Base-by-base conservation (phyloP, 2,113 vertebrate species). In the Pygoscelis antarcticus region DNA sequence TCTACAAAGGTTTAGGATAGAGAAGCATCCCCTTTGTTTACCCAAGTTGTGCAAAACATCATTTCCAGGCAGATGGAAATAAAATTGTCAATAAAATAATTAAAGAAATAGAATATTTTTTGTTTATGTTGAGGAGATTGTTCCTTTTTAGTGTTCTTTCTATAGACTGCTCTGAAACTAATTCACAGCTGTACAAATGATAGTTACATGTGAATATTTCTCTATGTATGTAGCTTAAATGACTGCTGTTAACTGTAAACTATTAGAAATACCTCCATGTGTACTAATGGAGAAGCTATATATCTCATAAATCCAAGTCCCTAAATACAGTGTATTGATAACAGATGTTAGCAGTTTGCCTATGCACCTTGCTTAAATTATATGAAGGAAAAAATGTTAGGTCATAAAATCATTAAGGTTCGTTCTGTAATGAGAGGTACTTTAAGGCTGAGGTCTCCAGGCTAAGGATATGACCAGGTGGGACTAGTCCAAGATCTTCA, bases 401-500 rank as follows among this genome's bases (percentile, higher is more conserved):
- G 47, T 88, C 88, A 75, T 95, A 96, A 97, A 97, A 96, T 97
- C 95, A 93, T 91, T 97, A 83, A 89, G 55, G 15, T 95, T 97
- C 8, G 4, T 77, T 91, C 11, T 95, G 32, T 93, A 95, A 91
- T 85, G 78, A 96, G 87, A 90, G 57, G 61, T 90, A 38, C 46
- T 92, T 97, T 92, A 78, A 94, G 82, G n/a, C 22, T 89, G 66
- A 65, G 55, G 18, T 95, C 64, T 92, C 42, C 58, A 84, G 81
- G 64, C 66, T 79, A 93, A 90, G 75, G 71, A 66, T 85, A 79
- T 22, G 47, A 91, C 78, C 64, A 90, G 86, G 79, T 85, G 90
- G 82, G 94, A 95, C 27, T 75, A 49, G 95, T 69, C 51, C 69
- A 90, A 84, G 86, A 78, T 71, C 72, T 91, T 89, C 68, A 81